Evolutionary conservation across 2,888 invertebrate genomes (phyloP), one percentile per base, ranked within the genome.

Genomic region (Agriopis leucophaearia): DNA sequence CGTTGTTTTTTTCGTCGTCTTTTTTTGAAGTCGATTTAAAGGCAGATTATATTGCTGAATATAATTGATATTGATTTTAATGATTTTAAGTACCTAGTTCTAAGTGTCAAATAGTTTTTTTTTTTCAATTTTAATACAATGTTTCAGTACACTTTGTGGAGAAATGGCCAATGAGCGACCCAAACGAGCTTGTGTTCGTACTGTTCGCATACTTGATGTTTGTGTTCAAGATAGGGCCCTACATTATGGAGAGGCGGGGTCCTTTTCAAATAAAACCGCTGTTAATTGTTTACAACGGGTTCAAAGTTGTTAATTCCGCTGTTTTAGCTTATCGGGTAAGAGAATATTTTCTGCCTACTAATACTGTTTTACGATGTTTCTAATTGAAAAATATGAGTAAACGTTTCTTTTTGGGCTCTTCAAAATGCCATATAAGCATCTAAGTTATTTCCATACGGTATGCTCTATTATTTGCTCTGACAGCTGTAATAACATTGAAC

Each of bases 61-160:
- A 27, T 27, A 27, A 27, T 27, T 27, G 27, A 27, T 27, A 27
- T 27, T 27, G 27, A 27, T 27, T 27, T 27, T 27, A 27, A 27
- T 27, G 27, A 27, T 27, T 27, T 27, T 27, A 27, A 27, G 27
- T 27, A 27, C 27, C 27, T 27, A 27, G 27, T 27, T 27, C 4
- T 2, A 27, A 27, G 27, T 4, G 4, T 27, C 27, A 27, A 27
- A 27, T 27, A 27, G 27, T 27, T 27, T 27, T 27, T 4, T 27
- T 27, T 1, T 91, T 90, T 73, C 84, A 96, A n/a, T n/a, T n/a
- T n/a, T n/a, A n/a, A n/a, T n/a, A n/a, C n/a, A n/a, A n/a, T n/a
- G n/a, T 91, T 90, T 73, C 84, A 96, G 96, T 96, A 90, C 95
- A 95, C 6, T 88, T 94, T 71, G 95, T 96, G 47, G 96, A 96